Conservation (phyloP, 2,113 vertebrate genomes). For the Procavia capensis region DNA sequence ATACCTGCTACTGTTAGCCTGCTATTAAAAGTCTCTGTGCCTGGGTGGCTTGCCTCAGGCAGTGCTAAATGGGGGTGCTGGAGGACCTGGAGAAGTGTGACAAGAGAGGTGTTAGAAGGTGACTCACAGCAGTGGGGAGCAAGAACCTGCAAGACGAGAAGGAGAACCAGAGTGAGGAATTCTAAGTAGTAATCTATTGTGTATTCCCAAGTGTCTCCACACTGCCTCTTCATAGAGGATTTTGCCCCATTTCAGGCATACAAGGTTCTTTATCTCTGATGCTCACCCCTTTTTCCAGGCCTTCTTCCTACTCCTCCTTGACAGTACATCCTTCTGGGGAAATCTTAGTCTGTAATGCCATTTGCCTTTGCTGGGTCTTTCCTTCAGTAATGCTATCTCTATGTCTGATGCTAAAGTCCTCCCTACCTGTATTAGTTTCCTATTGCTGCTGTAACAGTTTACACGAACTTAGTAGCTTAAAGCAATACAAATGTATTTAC, state of each 20-base stretch:
- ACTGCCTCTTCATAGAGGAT: neutral
- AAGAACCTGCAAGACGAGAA: neutral
- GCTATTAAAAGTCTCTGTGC: conserved; percentile 59
- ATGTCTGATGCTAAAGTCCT: neutral
- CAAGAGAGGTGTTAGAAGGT: conserved; percentile 5
- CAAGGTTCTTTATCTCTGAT: neutral
- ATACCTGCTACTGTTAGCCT: conserved; percentile 61
- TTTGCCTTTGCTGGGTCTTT: neutral
- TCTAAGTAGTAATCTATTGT: neutral
- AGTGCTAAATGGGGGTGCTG: neutral
- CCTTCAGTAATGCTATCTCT: neutral
- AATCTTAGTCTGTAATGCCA: neutral
- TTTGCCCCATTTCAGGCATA: neutral
- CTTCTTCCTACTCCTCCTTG: neutral
- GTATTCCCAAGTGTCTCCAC: neutral
- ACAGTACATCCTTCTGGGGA: neutral
- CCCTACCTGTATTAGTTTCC: neutral
- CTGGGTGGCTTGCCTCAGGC: conserved; percentile 1
- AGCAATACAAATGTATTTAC: neutral
- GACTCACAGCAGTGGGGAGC: neutral
- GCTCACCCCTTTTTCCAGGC: neutral
- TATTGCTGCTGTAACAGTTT: neutral
- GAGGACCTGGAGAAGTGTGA: neutral
- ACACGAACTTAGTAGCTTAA: neutral
- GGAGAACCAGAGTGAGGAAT: neutral